Evolutionary conservation across 2,888 invertebrate species (phyloP), one percentile per base, ranked within the genome.

Genomic region (Toxonevra muliebris): DNA sequence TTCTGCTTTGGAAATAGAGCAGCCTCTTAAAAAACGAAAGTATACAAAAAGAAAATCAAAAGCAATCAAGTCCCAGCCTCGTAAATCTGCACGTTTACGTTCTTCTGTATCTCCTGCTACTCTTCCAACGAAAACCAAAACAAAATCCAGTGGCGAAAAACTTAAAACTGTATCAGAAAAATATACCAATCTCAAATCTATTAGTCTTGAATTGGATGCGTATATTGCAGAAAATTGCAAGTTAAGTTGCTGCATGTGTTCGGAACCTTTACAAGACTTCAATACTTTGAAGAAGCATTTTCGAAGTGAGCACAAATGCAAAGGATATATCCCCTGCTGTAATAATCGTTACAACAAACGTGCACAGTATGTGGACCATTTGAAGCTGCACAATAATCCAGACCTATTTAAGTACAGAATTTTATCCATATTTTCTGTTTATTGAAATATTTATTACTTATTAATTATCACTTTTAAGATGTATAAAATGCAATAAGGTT

Each of bases 331-430:
- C 45, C 70, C 74, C 43, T 79, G 79, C 59, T 79, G 79, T 62
- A 80, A 81, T 17, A 79, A 81, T 70, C 79, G 81, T 0, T 79
- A 79, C 53, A 75, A 73, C 50, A 79, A 79, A 45, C 75, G 79
- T 0, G 76, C 79, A 0, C 66, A 77, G 0, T 79, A 81, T 40
- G 79, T 81, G 15, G 79, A 79, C n/a, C 79, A 79, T 61, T 58
- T 79, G 65, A 79, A 80, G 17, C 74, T 74, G 20, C 81, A 79
- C 66, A 80, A 77, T 65, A 77, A 79, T 70, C 79, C 79, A 15
- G 75, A 79, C 59, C 78, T 80, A 17, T 79, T 75, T 59, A 69
- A 72, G 74, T 74, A 65, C 20, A 53, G 30, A 4, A 8, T 20
- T 4, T 11, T 12, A 52, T 10, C 15, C 20, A 7, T 13, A 20